Evolutionary conservation across 2,113 vertebrate species (phyloP).

Genomic region (Salvelinus namaycush): DNA sequence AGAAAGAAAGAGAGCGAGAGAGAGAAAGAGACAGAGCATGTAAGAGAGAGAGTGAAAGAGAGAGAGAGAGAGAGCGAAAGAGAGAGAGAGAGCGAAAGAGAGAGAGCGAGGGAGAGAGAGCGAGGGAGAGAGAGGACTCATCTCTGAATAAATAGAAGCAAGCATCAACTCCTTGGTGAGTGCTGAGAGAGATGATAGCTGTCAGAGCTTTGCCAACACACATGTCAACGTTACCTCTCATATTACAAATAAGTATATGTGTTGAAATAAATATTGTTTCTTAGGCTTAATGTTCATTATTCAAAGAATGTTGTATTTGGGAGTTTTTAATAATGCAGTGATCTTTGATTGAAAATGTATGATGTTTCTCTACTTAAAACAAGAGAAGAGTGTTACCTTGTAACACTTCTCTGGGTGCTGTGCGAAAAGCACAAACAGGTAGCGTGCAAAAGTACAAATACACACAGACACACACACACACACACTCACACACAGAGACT

Average conservation of each 20-base stretch:
- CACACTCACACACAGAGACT: neutral
- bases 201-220: conserved; percentile 15
- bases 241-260: conserved; percentile 33
- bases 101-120: conserved; percentile 11
- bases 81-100: too few relatives aligned
- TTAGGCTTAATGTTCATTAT: too few relatives aligned
- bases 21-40: too few relatives aligned
- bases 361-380: neutral
- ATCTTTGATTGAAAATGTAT: conserved; percentile 12
- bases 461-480: neutral
- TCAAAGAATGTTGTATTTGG: too few relatives aligned
- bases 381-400: neutral
- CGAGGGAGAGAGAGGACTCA: conserved; percentile 34
- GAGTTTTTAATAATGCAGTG: too few relatives aligned
- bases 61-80: too few relatives aligned
- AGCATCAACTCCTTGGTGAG: conserved; percentile 23
- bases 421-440: neutral
- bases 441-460: too few relatives aligned
- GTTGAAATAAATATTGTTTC: too few relatives aligned
- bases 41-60: too few relatives aligned
- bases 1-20: too few relatives aligned
- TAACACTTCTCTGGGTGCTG: neutral
- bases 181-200: conserved; percentile 9
- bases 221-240: conserved; percentile 48
- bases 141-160: conserved; percentile 57